Evolutionary conservation across 2,888 invertebrate species (phyloP).

Genomic region (Hoplodrina ambigua): DNA sequence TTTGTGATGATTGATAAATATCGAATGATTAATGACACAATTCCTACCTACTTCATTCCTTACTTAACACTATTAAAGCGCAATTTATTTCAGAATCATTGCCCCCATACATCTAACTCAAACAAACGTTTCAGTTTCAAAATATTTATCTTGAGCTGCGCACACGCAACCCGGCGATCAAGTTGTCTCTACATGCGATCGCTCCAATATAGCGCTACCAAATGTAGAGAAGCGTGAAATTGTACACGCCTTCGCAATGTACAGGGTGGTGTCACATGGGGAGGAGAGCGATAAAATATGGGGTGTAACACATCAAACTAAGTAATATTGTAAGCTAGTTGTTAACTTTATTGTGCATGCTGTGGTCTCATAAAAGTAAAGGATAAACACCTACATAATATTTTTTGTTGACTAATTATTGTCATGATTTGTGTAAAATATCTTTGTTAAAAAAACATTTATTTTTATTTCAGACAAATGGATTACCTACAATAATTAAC

Average conservation of each 20-base stretch:
- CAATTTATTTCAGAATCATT: conserved; percentile 36
- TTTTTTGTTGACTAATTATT: no score
- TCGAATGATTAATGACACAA: conserved; percentile 11
- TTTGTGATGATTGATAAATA: no score
- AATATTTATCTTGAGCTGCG: conserved; percentile 48
- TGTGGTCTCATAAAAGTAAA: no score
- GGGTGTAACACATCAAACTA: no score
- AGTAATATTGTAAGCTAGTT: no score
- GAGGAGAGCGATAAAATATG: conserved; percentile 24
- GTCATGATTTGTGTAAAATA: no score
- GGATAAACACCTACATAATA: no score
- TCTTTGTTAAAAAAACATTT: no score
- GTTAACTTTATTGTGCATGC: no score
- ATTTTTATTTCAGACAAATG: no score
- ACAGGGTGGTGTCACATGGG: not conserved
- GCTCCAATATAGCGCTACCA: conserved; percentile 63
- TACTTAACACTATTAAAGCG: conserved; percentile 9
- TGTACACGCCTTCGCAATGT: conserved; percentile 69
- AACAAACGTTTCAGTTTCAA: conserved; percentile 53
- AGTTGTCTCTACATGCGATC: conserved; percentile 66
- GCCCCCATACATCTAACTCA: conserved; percentile 38
- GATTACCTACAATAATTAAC: no score
- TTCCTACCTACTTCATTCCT: conserved; percentile 7
- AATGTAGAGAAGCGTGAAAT: conserved; percentile 73
- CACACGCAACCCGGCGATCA: conserved; percentile 62